Percentiles rank a stretch among this genome's conserved stretches.
phyloP scores from a whole-genome alignment of 1,140 invertebrate species.

The Andrena cerasifolii region DNA sequence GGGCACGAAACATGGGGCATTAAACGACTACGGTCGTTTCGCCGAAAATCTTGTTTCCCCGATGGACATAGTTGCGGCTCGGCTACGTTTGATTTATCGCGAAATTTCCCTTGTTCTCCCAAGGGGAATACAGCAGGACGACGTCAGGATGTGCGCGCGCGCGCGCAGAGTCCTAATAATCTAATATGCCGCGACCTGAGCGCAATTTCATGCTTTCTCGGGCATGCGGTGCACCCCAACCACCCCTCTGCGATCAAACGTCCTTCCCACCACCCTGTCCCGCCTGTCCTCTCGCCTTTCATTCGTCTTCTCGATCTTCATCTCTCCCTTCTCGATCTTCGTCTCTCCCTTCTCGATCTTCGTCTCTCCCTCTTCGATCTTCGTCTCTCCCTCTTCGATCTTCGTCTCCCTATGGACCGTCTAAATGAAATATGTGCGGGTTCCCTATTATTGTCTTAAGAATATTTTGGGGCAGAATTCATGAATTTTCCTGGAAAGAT shows the following conservation, averaged over 20 bases:
- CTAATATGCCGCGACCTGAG: slow-evolving; percentile 62
- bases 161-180: slow-evolving; percentile 62
- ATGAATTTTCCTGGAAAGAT: too few species aligned
- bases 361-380: too few species aligned
- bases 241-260: slow-evolving; percentile 36
- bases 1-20: neutral
- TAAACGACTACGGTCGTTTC: slow-evolving; percentile 41
- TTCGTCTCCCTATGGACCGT: neutral
- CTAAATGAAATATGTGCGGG: neutral
- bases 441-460: neutral
- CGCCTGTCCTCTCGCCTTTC: slow-evolving; percentile 31
- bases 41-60: slow-evolving; percentile 47
- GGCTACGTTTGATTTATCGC: slow-evolving; percentile 64
- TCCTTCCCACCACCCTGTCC: slow-evolving; percentile 18
- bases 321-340: neutral
- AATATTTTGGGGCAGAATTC: neutral
- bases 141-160: slow-evolving; percentile 40
- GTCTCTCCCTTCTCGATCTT: neutral
- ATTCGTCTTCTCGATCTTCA: neutral
- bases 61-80: slow-evolving; percentile 25
- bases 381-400: slow-evolving; percentile 45
- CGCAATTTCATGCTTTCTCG: slow-evolving; percentile 70
- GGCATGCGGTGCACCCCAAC: slow-evolving; percentile 36
- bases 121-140: slow-evolving; percentile 10
- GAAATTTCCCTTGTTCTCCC: slow-evolving; percentile 46